Evolutionary conservation across 2,113 vertebrate genomes (phyloP).

Genomic region (Malurus alboscapulatus): DNA sequence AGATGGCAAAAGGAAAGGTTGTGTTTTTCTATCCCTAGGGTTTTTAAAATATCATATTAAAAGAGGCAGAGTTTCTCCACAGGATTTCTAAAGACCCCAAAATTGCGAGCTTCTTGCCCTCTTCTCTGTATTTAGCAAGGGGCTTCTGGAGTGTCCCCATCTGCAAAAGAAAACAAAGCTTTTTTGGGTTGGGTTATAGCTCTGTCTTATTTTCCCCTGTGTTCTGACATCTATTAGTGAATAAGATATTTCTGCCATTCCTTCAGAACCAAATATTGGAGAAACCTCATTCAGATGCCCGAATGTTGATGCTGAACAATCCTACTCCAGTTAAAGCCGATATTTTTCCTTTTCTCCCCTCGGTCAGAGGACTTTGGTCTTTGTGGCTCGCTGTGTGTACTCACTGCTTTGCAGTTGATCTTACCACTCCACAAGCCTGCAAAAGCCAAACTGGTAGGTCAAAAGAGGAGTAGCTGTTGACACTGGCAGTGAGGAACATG

Average conservation of each 20-base stretch:
- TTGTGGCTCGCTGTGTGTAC: not conserved
- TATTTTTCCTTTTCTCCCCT: not conserved
- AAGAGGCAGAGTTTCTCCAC: not conserved
- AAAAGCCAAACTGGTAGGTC: slow-evolving; percentile 47
- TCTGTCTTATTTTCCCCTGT: not conserved
- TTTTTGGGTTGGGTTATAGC: not conserved
- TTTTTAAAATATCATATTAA: not conserved
- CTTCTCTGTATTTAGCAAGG: not conserved
- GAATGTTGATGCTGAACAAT: not conserved
- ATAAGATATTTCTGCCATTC: not conserved
- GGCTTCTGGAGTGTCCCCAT: not conserved
- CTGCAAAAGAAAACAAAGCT: not conserved
- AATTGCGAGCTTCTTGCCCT: accelerated
- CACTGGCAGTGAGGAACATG: slow-evolving; percentile 43
- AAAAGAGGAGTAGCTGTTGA: slow-evolving; percentile 63
- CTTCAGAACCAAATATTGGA: not conserved
- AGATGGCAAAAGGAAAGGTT: not conserved
- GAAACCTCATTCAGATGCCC: not conserved
- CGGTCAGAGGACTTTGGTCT: not conserved
- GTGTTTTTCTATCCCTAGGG: not conserved
- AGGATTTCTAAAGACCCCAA: not conserved
- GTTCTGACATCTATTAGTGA: accelerated
- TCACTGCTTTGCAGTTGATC: not conserved
- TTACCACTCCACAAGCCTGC: not conserved
- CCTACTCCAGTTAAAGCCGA: not conserved